Conservation (phyloP, 2,888 invertebrate species). For the Spodoptera exigua region DNA sequence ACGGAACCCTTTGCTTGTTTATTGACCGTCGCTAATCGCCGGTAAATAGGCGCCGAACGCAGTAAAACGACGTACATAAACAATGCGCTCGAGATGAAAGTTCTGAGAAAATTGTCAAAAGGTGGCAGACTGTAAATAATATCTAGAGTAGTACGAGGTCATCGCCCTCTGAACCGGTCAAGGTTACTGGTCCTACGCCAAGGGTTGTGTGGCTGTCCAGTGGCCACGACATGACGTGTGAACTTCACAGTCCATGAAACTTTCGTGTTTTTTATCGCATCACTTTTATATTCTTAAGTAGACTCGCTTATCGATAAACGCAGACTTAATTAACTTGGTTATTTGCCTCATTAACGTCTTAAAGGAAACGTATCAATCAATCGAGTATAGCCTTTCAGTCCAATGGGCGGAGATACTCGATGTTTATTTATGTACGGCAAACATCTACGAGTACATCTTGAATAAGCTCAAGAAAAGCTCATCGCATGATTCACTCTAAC, state of each 20-base stretch:
- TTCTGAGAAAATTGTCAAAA: constrained; percentile 55
- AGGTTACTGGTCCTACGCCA: constrained; percentile 72
- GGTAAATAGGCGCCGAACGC: constrained; percentile 63
- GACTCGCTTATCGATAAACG: constrained; percentile 57
- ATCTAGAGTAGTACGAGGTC: constrained; percentile 69
- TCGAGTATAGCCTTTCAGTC: constrained; percentile 63
- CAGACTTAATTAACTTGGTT: constrained; percentile 63
- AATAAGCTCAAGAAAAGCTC: constrained; percentile 64
- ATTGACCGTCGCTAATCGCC: constrained; percentile 67
- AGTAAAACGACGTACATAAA: constrained; percentile 67
- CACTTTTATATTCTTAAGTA: constrained; percentile 44
- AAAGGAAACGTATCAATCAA: constrained; percentile 69
- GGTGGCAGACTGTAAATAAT: constrained; percentile 50
- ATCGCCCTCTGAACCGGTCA: constrained; percentile 78
- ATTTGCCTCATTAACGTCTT: constrained; percentile 65
- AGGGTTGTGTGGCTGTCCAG: constrained; percentile 65
- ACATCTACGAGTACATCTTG: constrained; percentile 65
- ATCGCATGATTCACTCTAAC: constrained; percentile 71
- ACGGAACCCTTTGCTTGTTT: constrained; percentile 68
- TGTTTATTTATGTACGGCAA: constrained; percentile 75
- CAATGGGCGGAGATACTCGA: constrained; percentile 59
- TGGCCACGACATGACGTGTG: constrained; percentile 58
- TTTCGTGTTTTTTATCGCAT: constrained; percentile 63
- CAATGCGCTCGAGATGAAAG: constrained; percentile 58
- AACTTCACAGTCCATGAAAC: constrained; percentile 63